A percentile compares a stretch with the other conserved stretches of the same genome.
phyloP scores from a whole-genome alignment of 2,113 vertebrate genomes.

The Catharus bicknelli region DNA sequence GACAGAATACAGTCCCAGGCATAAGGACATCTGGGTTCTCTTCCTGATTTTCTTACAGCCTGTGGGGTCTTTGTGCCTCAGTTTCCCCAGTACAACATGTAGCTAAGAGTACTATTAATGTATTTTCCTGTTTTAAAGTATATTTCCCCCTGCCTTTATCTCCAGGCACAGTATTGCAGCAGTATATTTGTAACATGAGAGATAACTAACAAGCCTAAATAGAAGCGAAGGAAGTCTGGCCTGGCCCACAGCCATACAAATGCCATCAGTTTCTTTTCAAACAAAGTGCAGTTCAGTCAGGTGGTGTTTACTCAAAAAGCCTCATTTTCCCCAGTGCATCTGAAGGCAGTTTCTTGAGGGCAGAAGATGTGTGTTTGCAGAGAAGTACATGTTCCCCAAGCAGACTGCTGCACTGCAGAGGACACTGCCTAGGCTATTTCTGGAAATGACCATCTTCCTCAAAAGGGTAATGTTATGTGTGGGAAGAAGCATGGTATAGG shows the following conservation, averaged over 20 bases:
- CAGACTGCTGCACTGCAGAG: constrained; percentile 20
- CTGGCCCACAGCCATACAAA: constrained; percentile 35
- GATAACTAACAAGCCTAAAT: constrained; percentile 13
- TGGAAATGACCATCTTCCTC: constrained; percentile 28
- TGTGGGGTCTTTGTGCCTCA: background rate
- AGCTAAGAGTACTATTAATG: background rate
- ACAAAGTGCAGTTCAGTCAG: constrained; percentile 25
- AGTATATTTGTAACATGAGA: background rate
- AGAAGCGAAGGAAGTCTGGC: constrained; percentile 11
- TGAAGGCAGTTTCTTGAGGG: constrained; percentile 29
- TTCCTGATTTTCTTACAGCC: background rate
- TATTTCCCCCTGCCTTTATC: background rate
- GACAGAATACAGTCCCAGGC: background rate
- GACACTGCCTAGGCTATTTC: constrained; percentile 31
- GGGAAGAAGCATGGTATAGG: constrained; percentile 20
- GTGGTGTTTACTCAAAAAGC: constrained; percentile 8
- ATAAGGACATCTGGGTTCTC: background rate
- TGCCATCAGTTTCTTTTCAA: constrained; percentile 40
- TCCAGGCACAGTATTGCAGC: background rate
- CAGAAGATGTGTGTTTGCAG: background rate
- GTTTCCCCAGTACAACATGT: background rate
- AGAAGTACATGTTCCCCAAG: background rate
- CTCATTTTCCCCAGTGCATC: background rate
- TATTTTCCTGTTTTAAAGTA: background rate
- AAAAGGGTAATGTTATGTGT: constrained; percentile 29